These are phyloP conservation scores for Dryomyza anilis DNA, from an alignment of 2,888 invertebrate species.

Conservation along the genomic window DNA sequence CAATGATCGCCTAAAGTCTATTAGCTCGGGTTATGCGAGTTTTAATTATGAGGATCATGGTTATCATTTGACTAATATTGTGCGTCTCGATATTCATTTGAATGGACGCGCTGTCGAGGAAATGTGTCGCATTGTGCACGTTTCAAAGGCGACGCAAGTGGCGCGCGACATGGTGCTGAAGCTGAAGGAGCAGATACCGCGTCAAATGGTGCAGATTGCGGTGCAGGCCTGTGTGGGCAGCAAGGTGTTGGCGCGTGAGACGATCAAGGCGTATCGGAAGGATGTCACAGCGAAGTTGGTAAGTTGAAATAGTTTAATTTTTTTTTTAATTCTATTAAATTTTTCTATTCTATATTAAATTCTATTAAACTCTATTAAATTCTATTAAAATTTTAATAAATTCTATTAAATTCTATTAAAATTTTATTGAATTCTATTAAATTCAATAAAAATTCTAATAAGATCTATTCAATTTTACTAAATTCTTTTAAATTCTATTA, in stretches of 20 bases:
- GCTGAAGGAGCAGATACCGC: constrained; percentile 83
- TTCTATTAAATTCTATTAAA: background rate
- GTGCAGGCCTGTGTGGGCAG: constrained; percentile 83
- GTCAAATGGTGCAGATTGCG: constrained; percentile 85
- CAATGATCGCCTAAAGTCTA: constrained; percentile 86
- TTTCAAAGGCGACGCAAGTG: constrained; percentile 67
- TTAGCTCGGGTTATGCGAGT: constrained; percentile 93
- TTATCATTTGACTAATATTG: constrained; percentile 77
- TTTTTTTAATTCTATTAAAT: background rate
- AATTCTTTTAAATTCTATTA: no score
- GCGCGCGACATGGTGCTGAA: constrained; percentile 75
- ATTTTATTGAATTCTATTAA: no score
- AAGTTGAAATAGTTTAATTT: constrained; percentile 56
- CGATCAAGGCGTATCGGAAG: constrained; percentile 84
- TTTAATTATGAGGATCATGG: constrained; percentile 92
- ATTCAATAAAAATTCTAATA: background rate
- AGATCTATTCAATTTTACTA: no score
- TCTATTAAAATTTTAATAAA: no score
- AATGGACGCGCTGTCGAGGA: constrained; percentile 86
- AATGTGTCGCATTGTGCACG: constrained; percentile 80
- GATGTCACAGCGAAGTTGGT: constrained; percentile 94
- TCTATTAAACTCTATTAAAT: no score
- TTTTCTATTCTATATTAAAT: background rate
- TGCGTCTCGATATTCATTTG: constrained; percentile 73
- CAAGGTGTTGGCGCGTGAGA: constrained; percentile 84